Base-by-base conservation (phyloP, 2,888 invertebrate genomes). In the Timandra comae region DNA sequence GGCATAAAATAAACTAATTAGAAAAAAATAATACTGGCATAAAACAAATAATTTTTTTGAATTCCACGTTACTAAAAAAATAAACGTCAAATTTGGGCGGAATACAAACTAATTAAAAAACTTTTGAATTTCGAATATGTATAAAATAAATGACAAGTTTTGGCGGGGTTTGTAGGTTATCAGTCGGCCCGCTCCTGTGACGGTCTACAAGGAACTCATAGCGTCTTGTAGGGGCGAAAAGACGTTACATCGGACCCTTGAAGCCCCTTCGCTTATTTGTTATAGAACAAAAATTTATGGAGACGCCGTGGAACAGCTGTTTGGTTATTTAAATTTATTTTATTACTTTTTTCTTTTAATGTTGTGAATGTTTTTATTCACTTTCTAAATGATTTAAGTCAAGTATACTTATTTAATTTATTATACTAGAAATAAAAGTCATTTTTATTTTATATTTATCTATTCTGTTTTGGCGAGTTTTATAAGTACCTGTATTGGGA, bases 241-340 rank as follows among this genome's bases (percentile, higher is more conserved):
- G 82, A 84, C 84, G 84, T 84, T 85, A 80, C 64, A 64, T 58
- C 55, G 53, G 64, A 63, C 81, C 82, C 81, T 71, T 67, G 62
- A 62, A 66, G n/a, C 65, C 79, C 80, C 77, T 73, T 68, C 63
- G 66, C 63, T 66, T 63, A 59, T 71, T 76, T 70, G 67, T 30
- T 38, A 32, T 30, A 55, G 56, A 27, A 30, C 13, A 30, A 27
- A 11, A 27, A 11, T 9, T 9, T 6, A 24, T 46, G 42, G 43
- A 74, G 69, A 72, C 67, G 71, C 65, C 39, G 38, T 30, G 3
- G 20, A 24, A 43, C 43, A 46, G 40, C 40, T 49, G 43, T 37
- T 49, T 35, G 10, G 20, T 19, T n/a, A 33, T 7, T n/a, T 16
- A 5, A 5, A 16, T 5, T 16, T 16, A 16, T 16, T 16, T 16